Evolutionary conservation across 2,888 invertebrate genomes (phyloP).

Genomic region (Tortrix viridana): DNA sequence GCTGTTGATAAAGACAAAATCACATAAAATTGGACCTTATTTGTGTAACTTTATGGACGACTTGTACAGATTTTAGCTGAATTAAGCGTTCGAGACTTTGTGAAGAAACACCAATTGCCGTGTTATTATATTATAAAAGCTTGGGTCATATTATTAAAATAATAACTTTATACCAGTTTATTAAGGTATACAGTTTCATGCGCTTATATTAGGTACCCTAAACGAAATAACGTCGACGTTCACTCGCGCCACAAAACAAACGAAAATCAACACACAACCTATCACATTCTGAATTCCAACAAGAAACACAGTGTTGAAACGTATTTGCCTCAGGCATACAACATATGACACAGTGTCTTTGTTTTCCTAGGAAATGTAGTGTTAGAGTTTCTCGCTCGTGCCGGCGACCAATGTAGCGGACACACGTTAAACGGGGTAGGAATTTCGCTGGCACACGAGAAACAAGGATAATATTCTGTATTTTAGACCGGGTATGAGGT

Average conservation of each 20-base stretch:
- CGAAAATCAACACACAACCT: not conserved
- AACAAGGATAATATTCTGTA: slow-evolving; percentile 52
- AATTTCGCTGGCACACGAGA: slow-evolving; percentile 67
- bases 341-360: slow-evolving; percentile 6
- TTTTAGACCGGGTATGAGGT: slow-evolving; percentile 62
- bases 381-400: slow-evolving; percentile 25
- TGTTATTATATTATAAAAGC: too few species aligned
- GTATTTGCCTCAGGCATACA: not conserved
- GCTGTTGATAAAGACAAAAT: not conserved
- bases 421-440: slow-evolving; percentile 57
- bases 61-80: too few species aligned
- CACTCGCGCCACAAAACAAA: too few species aligned
- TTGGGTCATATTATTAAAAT: too few species aligned
- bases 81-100: too few species aligned
- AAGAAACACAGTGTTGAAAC: not conserved
- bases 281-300: not conserved
- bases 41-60: too few species aligned
- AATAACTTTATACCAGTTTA: too few species aligned
- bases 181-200: too few species aligned
- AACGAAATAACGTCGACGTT: too few species aligned
- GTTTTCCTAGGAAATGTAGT: slow-evolving; percentile 8
- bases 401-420: slow-evolving; percentile 40
- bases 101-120: too few species aligned
- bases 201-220: too few species aligned
- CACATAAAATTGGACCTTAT: not conserved